Percentiles rank a stretch among this genome's conserved stretches.
Conservation (phyloP, 2,888 invertebrate species). For the Lamellibrachia satsuma region DNA sequence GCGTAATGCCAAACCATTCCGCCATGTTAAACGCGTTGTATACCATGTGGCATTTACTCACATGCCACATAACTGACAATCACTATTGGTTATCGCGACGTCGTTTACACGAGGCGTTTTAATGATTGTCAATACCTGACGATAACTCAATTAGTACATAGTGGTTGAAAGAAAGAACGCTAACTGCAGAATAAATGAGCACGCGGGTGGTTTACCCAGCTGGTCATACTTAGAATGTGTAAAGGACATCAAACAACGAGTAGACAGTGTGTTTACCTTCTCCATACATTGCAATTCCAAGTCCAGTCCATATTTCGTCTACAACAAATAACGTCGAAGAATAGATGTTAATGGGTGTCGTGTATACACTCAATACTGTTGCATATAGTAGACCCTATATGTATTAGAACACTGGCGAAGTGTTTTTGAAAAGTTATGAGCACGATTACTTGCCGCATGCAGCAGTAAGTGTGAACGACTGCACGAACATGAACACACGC, state of each 20-base stretch:
- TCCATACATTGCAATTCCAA: constrained; percentile 26
- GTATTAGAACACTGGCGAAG: not conserved
- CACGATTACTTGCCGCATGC: not conserved
- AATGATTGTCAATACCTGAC: no score
- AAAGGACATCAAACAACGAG: not conserved
- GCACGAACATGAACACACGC: no score
- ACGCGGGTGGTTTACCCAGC: constrained; percentile 49
- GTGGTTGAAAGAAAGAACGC: not conserved
- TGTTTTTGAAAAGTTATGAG: not conserved
- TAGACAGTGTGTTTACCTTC: not conserved
- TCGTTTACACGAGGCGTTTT: not conserved
- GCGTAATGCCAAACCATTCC: not conserved
- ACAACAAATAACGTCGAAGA: not conserved
- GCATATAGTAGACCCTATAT: not conserved
- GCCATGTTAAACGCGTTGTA: not conserved
- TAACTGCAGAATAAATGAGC: constrained; percentile 44
- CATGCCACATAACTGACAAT: not conserved
- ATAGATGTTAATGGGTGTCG: constrained; percentile 17
- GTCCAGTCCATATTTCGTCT: constrained; percentile 26
- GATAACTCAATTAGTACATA: no score
- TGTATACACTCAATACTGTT: not conserved
- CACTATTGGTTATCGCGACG: not conserved
- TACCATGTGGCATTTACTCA: not conserved
- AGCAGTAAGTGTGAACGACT: no score
- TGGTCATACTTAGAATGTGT: constrained; percentile 27